These are phyloP conservation scores for Microctenopoma steveboyesi DNA, from an alignment of 2,797 vertebrate species.

Conservation along the genomic window DNA sequence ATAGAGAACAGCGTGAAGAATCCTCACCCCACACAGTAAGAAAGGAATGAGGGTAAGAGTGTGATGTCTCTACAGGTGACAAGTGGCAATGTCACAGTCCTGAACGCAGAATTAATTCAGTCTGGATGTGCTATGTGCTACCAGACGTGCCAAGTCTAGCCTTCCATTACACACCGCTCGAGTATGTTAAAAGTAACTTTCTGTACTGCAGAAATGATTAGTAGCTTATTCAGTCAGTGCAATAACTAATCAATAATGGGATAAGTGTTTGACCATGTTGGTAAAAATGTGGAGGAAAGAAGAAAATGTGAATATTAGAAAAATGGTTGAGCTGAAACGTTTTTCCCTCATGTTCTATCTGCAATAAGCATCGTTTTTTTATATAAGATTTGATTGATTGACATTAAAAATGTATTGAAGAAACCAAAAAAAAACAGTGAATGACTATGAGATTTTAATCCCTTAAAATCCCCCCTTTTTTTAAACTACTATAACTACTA, in stretches of 20 bases:
- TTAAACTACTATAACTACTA: conserved; percentile 5
- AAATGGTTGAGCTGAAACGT: too few species aligned
- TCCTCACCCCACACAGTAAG: conserved; percentile 40
- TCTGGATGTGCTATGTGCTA: conserved; percentile 37
- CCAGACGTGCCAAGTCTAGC: conserved; percentile 18
- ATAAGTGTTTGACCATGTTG: background rate
- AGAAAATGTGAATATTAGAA: too few species aligned
- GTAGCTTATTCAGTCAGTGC: background rate
- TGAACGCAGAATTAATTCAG: conserved; percentile 49
- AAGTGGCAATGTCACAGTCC: conserved; percentile 35
- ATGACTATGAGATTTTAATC: conserved; percentile 12
- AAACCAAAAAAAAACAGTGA: background rate
- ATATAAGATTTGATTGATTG: too few species aligned
- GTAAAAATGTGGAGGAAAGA: background rate
- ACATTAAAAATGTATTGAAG: background rate
- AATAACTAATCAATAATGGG: background rate
- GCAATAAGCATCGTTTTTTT: too few species aligned
- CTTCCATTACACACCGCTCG: conserved; percentile 22
- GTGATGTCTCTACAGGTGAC: conserved; percentile 61
- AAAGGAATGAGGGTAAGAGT: conserved; percentile 40
- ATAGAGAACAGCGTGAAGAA: conserved; percentile 50
- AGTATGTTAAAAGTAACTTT: conserved; percentile 19
- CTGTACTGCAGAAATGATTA: background rate
- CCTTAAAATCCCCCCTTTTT: conserved; percentile 34
- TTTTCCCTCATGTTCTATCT: too few species aligned